These are phyloP conservation scores for Pangasianodon hypophthalmus DNA, from an alignment of 2,113 vertebrate genomes.

Conservation along the genomic window DNA sequence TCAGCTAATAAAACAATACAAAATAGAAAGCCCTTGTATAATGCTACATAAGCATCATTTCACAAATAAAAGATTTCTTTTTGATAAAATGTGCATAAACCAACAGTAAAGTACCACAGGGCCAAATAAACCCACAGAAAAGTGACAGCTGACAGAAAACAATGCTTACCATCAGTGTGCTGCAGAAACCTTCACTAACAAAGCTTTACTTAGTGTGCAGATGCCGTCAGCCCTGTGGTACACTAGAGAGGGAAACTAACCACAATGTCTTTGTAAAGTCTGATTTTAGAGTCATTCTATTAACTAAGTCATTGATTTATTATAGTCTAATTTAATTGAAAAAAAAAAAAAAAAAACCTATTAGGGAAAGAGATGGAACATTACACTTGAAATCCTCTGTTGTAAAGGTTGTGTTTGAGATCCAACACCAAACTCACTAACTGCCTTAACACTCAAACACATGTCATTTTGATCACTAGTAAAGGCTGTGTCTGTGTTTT, in stretches of 20 bases:
- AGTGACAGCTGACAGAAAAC: background rate
- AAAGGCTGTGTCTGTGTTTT: conserved; percentile 49
- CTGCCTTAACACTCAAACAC: conserved; percentile 32
- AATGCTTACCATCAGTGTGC: background rate
- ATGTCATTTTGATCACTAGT: conserved; percentile 36
- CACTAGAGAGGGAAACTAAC: background rate
- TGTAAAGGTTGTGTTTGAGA: conserved; percentile 11
- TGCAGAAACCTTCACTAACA: background rate
- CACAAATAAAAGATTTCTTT: conserved; percentile 37
- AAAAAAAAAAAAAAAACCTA: background rate
- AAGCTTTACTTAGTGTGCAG: background rate
- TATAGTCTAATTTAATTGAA: background rate
- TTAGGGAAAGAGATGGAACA: background rate
- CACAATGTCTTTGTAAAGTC: background rate
- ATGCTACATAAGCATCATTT: conserved; percentile 53
- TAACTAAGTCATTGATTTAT: background rate
- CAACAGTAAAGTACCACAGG: conserved; percentile 12
- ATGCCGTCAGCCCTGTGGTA: background rate
- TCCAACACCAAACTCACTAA: conserved; percentile 23
- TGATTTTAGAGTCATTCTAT: background rate
- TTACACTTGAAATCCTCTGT: background rate
- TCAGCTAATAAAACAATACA: conserved; percentile 42
- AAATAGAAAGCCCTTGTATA: conserved; percentile 54
- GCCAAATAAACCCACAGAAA: background rate
- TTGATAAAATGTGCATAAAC: conserved; percentile 40